These are phyloP conservation scores for Chrysotoxum bicinctum DNA, from an alignment of 2,888 invertebrate genomes.

Conservation along the genomic window DNA sequence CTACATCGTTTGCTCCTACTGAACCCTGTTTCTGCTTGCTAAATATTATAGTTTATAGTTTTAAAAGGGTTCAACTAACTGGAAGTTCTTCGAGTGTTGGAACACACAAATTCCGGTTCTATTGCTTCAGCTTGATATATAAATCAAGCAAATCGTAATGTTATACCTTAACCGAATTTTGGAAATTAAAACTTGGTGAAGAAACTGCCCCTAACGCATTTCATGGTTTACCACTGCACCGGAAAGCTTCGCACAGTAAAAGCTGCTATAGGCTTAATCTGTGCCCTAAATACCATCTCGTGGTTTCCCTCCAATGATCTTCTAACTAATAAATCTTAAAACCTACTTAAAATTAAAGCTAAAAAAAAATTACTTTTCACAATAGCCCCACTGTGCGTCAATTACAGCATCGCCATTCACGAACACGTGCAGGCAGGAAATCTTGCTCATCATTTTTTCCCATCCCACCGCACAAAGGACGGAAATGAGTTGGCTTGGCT, in stretches of 20 bases:
- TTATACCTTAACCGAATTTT: too few species aligned
- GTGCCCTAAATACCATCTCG: background rate
- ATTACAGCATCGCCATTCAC: slow-evolving; percentile 34
- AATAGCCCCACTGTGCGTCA: slow-evolving; percentile 39
- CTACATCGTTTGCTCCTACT: too few species aligned
- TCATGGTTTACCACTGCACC: too few species aligned
- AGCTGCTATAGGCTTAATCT: background rate
- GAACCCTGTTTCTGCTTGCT: too few species aligned
- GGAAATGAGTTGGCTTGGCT: slow-evolving; percentile 56
- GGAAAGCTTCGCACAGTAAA: background rate
- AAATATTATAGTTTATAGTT: too few species aligned
- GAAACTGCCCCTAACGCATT: too few species aligned
- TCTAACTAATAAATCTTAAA: background rate
- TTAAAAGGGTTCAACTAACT: too few species aligned
- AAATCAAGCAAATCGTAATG: too few species aligned
- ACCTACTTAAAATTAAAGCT: background rate
- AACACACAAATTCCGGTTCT: too few species aligned
- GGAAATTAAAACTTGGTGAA: too few species aligned
- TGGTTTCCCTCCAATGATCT: background rate
- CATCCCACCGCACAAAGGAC: slow-evolving; percentile 55
- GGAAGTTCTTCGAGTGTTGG: too few species aligned
- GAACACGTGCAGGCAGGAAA: slow-evolving; percentile 67
- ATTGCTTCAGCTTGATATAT: too few species aligned
- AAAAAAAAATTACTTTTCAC: background rate
- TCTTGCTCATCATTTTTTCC: slow-evolving; percentile 63